Base-by-base conservation (phyloP, 2,797 vertebrate genomes). In the Fundulus diaphanus region DNA sequence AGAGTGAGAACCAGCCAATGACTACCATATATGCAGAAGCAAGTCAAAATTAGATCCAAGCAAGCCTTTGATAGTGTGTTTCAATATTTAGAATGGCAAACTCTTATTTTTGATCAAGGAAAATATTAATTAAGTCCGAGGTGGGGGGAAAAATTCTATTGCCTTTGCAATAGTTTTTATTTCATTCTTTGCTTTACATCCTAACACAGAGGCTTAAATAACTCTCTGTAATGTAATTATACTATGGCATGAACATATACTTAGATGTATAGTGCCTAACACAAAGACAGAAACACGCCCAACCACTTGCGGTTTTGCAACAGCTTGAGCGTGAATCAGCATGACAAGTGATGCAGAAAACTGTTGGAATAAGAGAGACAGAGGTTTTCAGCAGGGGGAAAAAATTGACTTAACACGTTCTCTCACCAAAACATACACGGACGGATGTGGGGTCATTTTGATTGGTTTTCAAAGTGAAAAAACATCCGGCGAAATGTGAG, bases 321-420 rank as follows among this genome's bases (percentile, higher is more conserved):
- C 7, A n/a, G 37, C 68, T 37, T 9, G 31, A 80, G 33, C 24
- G 20, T 63, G 59, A 20, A 35, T 63, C 33, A 27, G 46, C 59
- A 33, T 11, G 27, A 80, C 29, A 3, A 54, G 46, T 68, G 66
- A 70, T 68, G 56, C 69, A 57, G 79, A 70, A n/a, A 77, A 69
- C 68, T 49, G 51, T 72, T 70, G 78, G 82, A 90, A 67, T 73
- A 73, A 84, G 66, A 78, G 51, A 70, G 59, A 54, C 56, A 27
- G n/a, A 35, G 9, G 33, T 63, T 37, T 37, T 37, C 33, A 37
- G 33, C 20, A 37, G 20, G 56, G 49, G 20, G 65, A 29, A 49
- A 6, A 78, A 74, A 15, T 13, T 57, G 76, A 73, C 75, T 44
- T 5, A 33, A 72, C 61, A 85, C 37, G 48, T 46, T 74, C 3